A percentile compares a stretch with the other conserved stretches of the same genome.
Conservation (phyloP, 1,140 invertebrate species). For the Alviniconcha marisindica region DNA sequence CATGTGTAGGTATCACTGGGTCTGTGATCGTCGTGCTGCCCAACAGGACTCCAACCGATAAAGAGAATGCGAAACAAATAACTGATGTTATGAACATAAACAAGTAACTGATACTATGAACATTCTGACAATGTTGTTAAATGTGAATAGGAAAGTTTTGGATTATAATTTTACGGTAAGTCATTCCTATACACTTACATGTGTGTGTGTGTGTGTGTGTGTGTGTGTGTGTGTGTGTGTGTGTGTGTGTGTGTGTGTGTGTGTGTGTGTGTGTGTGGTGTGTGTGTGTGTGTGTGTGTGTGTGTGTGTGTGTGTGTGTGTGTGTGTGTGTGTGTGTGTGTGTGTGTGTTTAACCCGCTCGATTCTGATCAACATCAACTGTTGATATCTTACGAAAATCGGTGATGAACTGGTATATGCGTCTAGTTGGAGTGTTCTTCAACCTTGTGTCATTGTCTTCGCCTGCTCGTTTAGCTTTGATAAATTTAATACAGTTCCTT, state of each 20-base stretch:
- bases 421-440: not conserved
- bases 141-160: no score
- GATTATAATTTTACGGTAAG: no score
- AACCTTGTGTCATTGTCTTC: not conserved
- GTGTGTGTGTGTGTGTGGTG: not conserved
- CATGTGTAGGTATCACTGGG: no score
- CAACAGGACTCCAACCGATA: no score
- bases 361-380: not conserved
- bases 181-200: not conserved
- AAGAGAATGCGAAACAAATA: no score
- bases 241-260: conserved; percentile 10
- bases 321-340: not conserved
- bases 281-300: not conserved
- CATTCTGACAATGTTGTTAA: no score
- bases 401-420: not conserved
- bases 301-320: not conserved
- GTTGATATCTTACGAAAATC: not conserved
- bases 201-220: not conserved
- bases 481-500: not conserved
- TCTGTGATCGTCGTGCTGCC: no score
- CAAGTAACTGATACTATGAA: no score
- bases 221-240: conserved; percentile 3
- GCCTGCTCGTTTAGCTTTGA: not conserved
- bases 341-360: not conserved
- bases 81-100: no score